Conservation (phyloP, 2,797 vertebrate genomes). For the Dermochelys coriacea region DNA sequence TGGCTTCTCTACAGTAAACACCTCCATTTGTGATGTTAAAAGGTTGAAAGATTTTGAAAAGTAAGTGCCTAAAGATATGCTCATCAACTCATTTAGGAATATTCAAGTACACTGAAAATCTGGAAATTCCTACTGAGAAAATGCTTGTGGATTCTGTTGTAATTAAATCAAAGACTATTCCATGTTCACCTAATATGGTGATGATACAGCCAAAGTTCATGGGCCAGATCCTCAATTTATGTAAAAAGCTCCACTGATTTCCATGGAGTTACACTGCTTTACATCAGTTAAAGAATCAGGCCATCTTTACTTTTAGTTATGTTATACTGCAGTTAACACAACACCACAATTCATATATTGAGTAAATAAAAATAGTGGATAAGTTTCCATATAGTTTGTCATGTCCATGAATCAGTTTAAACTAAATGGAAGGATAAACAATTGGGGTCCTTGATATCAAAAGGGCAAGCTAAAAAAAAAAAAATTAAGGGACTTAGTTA, state of each 20-base stretch:
- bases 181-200: background rate
- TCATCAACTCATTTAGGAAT: background rate
- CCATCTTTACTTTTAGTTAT: no score
- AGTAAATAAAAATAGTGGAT: background rate
- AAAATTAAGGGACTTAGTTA: no score
- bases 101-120: background rate
- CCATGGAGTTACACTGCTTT: no score
- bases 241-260: no score
- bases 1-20: no score
- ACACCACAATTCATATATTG: rapidly evolving
- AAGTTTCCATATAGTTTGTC: background rate
- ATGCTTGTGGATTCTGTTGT: background rate
- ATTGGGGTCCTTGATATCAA: no score
- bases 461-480: no score
- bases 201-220: rapidly evolving
- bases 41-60: no score
- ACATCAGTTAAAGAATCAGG: background rate
- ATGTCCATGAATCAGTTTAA: background rate
- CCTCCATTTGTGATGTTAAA: no score
- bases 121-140: background rate
- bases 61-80: no score
- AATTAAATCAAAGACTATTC: background rate
- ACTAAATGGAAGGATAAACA: no score
- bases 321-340: background rate
- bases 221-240: background rate